phyloP scores from a whole-genome alignment of 1,140 invertebrate genomes.

The Bombus picipes region DNA sequence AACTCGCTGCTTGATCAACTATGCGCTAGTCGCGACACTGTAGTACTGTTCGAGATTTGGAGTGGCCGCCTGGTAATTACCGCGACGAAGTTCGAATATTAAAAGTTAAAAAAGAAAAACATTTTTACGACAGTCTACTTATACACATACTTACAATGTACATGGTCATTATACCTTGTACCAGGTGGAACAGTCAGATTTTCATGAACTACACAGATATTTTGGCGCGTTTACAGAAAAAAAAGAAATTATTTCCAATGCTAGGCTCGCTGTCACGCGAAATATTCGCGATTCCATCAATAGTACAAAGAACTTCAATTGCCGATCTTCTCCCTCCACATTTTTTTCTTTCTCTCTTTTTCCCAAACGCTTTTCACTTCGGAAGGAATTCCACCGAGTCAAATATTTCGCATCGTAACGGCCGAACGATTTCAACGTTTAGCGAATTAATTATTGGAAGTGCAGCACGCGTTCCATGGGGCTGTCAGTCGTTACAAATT shows the following conservation, averaged over 20 bases:
- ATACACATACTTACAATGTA: no score
- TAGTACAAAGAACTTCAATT: constrained; percentile 4
- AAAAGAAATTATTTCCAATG: neutral
- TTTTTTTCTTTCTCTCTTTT: neutral
- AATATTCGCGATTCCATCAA: constrained; percentile 18
- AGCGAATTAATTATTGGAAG: constrained; percentile 53
- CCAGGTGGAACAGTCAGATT: neutral
- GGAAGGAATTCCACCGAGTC: constrained; percentile 4
- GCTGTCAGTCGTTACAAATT: constrained; percentile 48
- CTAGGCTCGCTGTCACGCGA: neutral
- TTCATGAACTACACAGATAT: neutral
- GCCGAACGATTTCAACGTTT: constrained; percentile 44
- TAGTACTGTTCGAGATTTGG: no score
- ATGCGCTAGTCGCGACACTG: no score
- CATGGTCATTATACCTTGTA: no score
- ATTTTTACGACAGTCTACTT: no score
- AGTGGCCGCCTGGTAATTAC: no score
- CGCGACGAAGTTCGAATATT: no score
- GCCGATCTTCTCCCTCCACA: neutral
- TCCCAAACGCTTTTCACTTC: neutral
- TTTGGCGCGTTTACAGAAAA: no score
- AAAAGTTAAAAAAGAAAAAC: no score
- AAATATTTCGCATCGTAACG: constrained; percentile 37
- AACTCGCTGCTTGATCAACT: no score
- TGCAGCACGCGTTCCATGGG: neutral